phyloP scores from a whole-genome alignment of 2,113 vertebrate species.

The Phrynosoma blainvillii region DNA sequence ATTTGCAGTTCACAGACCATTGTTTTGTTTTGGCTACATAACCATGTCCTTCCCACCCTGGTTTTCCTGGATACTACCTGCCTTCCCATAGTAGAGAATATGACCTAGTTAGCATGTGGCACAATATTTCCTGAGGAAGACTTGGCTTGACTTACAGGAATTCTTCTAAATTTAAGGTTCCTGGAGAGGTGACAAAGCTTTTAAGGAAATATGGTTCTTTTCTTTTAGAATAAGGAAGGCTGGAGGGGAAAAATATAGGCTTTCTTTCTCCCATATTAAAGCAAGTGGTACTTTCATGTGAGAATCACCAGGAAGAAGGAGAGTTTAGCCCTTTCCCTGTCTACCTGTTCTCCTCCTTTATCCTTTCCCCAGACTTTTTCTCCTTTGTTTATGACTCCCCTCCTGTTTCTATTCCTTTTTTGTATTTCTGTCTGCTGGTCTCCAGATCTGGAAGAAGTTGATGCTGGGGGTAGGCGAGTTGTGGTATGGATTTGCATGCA shows the following conservation, averaged over 20 bases:
- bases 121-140: constrained; percentile 68
- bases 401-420: too few species aligned
- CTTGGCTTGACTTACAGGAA: constrained; percentile 70
- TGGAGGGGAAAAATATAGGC: not conserved
- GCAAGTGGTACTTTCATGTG: not conserved
- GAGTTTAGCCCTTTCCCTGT: not conserved
- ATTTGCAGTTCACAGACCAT: not conserved
- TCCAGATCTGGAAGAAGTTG: not conserved
- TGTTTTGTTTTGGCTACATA: not conserved
- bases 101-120: constrained; percentile 55
- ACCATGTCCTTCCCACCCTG: constrained; percentile 39
- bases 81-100: constrained; percentile 53
- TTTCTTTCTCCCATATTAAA: not conserved
- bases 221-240: constrained; percentile 34
- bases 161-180: constrained; percentile 67
- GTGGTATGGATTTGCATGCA: not conserved
- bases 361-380: not conserved
- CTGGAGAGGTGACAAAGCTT: constrained; percentile 69
- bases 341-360: not conserved
- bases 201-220: constrained; percentile 57
- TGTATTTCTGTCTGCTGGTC: not conserved
- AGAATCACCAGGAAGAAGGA: not conserved
- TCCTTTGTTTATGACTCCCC: not conserved
- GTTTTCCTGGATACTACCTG: constrained; percentile 60
- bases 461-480: not conserved